Percentiles rank a stretch among this genome's conserved stretches.
phyloP scores from a whole-genome alignment of 2,113 vertebrate genomes.

The Periophthalmodon schlosseri region DNA sequence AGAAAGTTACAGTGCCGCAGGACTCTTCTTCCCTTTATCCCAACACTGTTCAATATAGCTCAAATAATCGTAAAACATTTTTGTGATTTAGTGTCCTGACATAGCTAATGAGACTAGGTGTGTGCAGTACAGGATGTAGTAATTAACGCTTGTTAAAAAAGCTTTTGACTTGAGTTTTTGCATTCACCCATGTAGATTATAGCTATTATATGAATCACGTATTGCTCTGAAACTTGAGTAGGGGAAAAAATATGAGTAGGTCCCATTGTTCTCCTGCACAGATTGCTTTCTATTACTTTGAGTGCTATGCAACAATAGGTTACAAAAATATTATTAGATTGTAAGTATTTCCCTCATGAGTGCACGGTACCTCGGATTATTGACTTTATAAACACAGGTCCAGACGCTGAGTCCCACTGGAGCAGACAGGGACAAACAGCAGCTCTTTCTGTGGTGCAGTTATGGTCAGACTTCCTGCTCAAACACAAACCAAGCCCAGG shows the following conservation, averaged over 20 bases:
- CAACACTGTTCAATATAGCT: too few relatives aligned
- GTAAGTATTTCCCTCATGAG: neutral
- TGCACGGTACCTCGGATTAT: conserved; percentile 29
- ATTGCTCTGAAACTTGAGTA: neutral
- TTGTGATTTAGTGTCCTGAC: too few relatives aligned
- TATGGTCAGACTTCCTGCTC: conserved; percentile 33
- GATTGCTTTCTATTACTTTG: neutral
- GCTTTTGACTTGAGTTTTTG: too few relatives aligned
- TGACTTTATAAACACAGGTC: conserved; percentile 54
- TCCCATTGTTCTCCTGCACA: neutral
- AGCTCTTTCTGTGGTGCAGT: conserved; percentile 47
- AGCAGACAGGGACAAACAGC: conserved; percentile 53
- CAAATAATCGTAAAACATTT: too few relatives aligned
- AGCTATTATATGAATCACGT: too few relatives aligned
- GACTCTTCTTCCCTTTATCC: too few relatives aligned
- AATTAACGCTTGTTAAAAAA: too few relatives aligned
- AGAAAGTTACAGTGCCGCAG: too few relatives aligned
- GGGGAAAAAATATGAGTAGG: neutral
- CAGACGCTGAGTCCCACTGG: conserved; percentile 55
- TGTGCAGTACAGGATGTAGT: too few relatives aligned
- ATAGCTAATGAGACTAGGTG: too few relatives aligned
- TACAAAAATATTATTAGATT: neutral
- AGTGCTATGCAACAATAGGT: neutral
- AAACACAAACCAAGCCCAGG: conserved; percentile 38
- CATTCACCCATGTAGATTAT: too few relatives aligned